phyloP scores from a whole-genome alignment of 2,797 vertebrate species.

The Protosalanx chinensis region DNA sequence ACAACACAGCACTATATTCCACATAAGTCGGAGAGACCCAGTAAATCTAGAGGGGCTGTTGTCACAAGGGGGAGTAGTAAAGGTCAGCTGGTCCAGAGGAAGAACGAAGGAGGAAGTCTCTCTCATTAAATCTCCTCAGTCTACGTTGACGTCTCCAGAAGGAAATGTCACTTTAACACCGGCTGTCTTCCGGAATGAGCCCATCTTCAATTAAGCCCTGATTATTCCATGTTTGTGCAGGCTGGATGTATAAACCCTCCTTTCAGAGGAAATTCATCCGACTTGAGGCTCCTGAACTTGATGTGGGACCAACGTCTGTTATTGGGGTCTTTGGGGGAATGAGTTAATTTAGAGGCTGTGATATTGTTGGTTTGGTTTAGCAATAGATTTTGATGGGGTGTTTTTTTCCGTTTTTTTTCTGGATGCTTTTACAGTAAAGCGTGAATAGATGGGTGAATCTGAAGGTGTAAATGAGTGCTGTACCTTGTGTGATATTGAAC shows the following conservation, averaged over 20 bases:
- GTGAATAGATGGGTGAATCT: background rate
- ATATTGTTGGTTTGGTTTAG: background rate
- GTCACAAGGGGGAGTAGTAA: conserved; percentile 68
- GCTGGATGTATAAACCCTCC: conserved; percentile 33
- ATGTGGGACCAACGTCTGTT: background rate
- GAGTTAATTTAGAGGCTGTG: background rate
- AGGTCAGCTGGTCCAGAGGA: conserved; percentile 70
- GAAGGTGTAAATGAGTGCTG: background rate
- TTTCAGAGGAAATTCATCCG: conserved; percentile 1
- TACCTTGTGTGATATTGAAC: background rate
- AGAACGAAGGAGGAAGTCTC: conserved; percentile 55
- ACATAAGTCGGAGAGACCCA: conserved; percentile 60
- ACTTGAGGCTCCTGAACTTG: background rate
- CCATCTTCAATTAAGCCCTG: conserved; percentile 62
- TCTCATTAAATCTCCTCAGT: conserved; percentile 70
- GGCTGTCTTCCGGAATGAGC: conserved; percentile 45
- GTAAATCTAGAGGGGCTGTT: conserved; percentile 72
- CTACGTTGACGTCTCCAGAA: conserved; percentile 45
- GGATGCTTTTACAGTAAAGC: background rate
- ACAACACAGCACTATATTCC: conserved; percentile 57
- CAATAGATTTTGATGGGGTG: background rate
- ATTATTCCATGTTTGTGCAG: conserved; percentile 62
- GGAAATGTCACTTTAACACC: conserved; percentile 73
- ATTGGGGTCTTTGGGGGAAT: background rate
- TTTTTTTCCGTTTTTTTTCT: no score